Percentiles rank a stretch among this genome's conserved stretches.
These are phyloP conservation scores for Acropora tenuis DNA, from an alignment of 64 coral and sea anemone species.

Conservation along the genomic window DNA sequence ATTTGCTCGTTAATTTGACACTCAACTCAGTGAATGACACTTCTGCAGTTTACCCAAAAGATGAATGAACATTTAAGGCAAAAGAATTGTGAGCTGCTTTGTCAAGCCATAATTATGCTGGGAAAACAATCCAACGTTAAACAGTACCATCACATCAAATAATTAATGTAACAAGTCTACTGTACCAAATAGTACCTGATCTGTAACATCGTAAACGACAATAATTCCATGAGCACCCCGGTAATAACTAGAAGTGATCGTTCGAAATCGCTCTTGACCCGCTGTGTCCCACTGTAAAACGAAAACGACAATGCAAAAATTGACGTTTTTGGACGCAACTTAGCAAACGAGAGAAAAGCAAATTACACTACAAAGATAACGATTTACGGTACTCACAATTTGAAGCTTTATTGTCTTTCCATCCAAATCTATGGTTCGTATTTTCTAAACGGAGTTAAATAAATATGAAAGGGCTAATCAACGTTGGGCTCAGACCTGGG, in stretches of 20 bases:
- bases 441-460: conserved; percentile 82
- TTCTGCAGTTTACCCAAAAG: too few species aligned
- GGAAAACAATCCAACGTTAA: neutral
- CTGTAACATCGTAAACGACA: conserved; percentile 97
- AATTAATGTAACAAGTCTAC: neutral
- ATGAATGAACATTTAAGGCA: too few species aligned
- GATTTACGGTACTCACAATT: conserved; percentile 80
- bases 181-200: conserved; percentile 71
- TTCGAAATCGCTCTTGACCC: conserved; percentile 92
- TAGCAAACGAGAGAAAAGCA: neutral
- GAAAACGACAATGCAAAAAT: neutral
- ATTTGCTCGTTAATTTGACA: too few species aligned
- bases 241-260: conserved; percentile 97
- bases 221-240: conserved; percentile 93
- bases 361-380: too few species aligned
- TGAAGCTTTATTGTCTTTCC: conserved; percentile 99
- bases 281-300: conserved; percentile 93
- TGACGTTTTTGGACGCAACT: neutral
- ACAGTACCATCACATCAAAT: neutral
- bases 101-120: neutral
- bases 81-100: too few species aligned
- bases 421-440: conserved; percentile 99
- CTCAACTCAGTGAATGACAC: too few species aligned
- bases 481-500: conserved; percentile 2
- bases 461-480: conserved; percentile 26